These are phyloP conservation scores for fruit fly (Drosophila melanogaster) DNA, from an alignment of 1,140 invertebrate species.

Conservation along the genomic window Release_6_plus_ISO1_MT NC_004354.4:18581001-18581500, in stretches of 20 bases:
- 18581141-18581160: constrained; percentile 22
- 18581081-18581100: constrained; percentile 34
- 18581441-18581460: too few relatives aligned
- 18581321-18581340: constrained; percentile 77
- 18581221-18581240: constrained; percentile 60
- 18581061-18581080: constrained; percentile 65
- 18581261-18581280: constrained; percentile 77
- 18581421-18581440: constrained; percentile 23
- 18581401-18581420: constrained; percentile 11
- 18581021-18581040: neutral
- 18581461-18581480: neutral
- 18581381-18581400: neutral
- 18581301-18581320: constrained; percentile 62
- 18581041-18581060: neutral
- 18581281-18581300: constrained; percentile 79
- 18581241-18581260: constrained; percentile 70
- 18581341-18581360: constrained; percentile 79
- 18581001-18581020: constrained; percentile 32
- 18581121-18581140: constrained; percentile 71
- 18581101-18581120: neutral
- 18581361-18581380: constrained; percentile 63
- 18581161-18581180: constrained; percentile 66
- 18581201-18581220: constrained; percentile 33
- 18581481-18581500: constrained; percentile 21
- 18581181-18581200: constrained; percentile 82